Percentiles rank a stretch among this genome's conserved stretches.
These are phyloP conservation scores for Ornithoptera alexandrae DNA, from an alignment of 2,888 invertebrate genomes.

Conservation along the genomic window DNA sequence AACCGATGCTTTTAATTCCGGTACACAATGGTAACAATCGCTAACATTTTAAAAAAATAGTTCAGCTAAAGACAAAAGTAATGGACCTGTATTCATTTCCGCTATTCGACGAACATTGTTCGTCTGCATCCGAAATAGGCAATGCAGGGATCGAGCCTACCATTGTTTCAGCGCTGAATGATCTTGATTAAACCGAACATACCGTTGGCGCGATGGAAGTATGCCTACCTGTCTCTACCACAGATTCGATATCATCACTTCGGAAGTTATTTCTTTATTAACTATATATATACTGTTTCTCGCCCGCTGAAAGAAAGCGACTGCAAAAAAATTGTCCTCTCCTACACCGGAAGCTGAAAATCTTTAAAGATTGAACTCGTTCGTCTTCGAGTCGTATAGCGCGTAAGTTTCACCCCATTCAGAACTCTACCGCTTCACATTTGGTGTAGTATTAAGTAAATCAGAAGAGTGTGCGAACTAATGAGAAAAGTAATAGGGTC, in stretches of 20 bases:
- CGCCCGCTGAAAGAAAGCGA: too few relatives aligned
- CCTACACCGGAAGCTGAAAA: too few relatives aligned
- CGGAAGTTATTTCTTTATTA: background rate
- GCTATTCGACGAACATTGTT: constrained; percentile 12
- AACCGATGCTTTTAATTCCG: background rate
- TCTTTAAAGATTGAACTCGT: too few relatives aligned
- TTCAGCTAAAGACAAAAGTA: constrained; percentile 10
- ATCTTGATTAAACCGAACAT: constrained; percentile 5
- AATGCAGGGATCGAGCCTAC: constrained; percentile 1
- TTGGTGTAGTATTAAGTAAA: background rate
- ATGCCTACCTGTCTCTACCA: background rate
- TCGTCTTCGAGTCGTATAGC: too few relatives aligned
- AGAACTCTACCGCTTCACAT: background rate
- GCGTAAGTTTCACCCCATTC: too few relatives aligned
- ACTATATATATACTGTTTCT: too few relatives aligned
- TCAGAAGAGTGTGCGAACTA: background rate
- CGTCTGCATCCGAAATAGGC: constrained; percentile 12
- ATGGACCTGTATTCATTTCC: constrained; percentile 14
- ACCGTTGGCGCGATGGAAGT: background rate
- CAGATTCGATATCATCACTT: background rate
- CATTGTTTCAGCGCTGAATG: constrained; percentile 6
- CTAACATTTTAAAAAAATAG: constrained; percentile 1
- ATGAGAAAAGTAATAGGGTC: constrained; percentile 13
- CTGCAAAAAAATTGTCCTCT: too few relatives aligned
- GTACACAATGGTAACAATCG: background rate